These are phyloP conservation scores for Adelosebastes latens DNA, from an alignment of 2,797 vertebrate species.

Conservation along the genomic window DNA sequence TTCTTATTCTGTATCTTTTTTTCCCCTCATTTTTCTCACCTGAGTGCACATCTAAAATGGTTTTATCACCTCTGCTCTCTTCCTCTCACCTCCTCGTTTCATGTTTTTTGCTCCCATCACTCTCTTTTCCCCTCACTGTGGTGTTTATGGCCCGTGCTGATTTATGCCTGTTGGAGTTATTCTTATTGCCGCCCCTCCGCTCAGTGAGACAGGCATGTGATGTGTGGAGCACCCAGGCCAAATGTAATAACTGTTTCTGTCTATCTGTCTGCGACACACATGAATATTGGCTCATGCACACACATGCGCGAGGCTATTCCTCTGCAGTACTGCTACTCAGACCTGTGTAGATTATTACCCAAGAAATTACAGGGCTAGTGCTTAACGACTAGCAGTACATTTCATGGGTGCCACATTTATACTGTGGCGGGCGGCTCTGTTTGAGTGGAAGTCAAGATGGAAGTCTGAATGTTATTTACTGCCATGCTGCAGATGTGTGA, in stretches of 20 bases:
- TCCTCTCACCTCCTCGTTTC: slow-evolving; percentile 29
- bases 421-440: not conserved
- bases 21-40: slow-evolving; percentile 30
- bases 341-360: slow-evolving; percentile 20
- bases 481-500: slow-evolving; percentile 14
- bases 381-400: slow-evolving; percentile 36
- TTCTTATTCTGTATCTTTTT: not conserved
- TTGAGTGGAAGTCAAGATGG: not conserved
- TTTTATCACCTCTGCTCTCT: slow-evolving; percentile 46
- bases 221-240: slow-evolving; percentile 25
- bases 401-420: slow-evolving; percentile 38
- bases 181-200: slow-evolving; percentile 46
- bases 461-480: slow-evolving; percentile 33
- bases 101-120: slow-evolving; percentile 20
- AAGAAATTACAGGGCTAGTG: slow-evolving; percentile 34
- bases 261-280: slow-evolving; percentile 17
- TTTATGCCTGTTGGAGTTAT: slow-evolving; percentile 43
- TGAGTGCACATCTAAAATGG: slow-evolving; percentile 38
- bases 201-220: slow-evolving; percentile 32
- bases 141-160: slow-evolving; percentile 52
- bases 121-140: not conserved
- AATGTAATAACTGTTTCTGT: slow-evolving; percentile 31
- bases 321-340: slow-evolving; percentile 8
- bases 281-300: not conserved
- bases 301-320: not conserved